Evolutionary conservation across 2,888 invertebrate genomes (phyloP), one percentile per base, ranked within the genome.

Genomic region (Amiota minor): DNA sequence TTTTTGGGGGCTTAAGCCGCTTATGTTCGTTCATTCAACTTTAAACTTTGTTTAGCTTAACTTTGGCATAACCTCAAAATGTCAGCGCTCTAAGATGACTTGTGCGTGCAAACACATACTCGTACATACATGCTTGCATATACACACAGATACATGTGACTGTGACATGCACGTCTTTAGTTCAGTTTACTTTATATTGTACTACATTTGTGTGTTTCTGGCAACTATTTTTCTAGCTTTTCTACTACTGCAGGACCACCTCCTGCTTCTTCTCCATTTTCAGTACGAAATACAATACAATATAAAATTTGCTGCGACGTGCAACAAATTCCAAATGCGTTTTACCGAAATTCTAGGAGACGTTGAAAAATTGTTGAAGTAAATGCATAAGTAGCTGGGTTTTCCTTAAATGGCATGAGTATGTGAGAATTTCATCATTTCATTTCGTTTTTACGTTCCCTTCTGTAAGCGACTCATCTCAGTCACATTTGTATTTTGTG

Each of bases 281-380:
- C 70, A 75, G 75, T 81, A 77, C 82, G 81, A 11, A n/a, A n/a
- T 47, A 16, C 14, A 10, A 10, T 18, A 18, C 46, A 46, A 47
- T 16, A 46, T 16, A 65, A 65, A 16, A 47, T 47, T 18, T 85
- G 84, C 83, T 85, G 83, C 81, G 84, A 84, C 83, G 83, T 84
- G 83, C 86, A 85, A 84, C 86, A 84, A 84, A 84, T 84, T 84
- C 83, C 83, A 85, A 84, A 59, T 85, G 83, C 84, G 84, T 85
- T 85, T 77, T 79, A 75, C 80, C 80, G 55, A 45, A 23, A 72
- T 18, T 16, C 65, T 59, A 18, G 11, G 81, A 85, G 84, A 79
- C 80, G 83, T 78, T 84, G 84, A 83, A 83, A 83, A 84, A 84
- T 79, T 78, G 79, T 85, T 80, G 86, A 79, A 83, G 74, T 75